A percentile compares a stretch with the other conserved stretches of the same genome.
These are phyloP conservation scores for Sphaerophoria rueppellii DNA, from an alignment of 2,888 invertebrate genomes.

Conservation along the genomic window DNA sequence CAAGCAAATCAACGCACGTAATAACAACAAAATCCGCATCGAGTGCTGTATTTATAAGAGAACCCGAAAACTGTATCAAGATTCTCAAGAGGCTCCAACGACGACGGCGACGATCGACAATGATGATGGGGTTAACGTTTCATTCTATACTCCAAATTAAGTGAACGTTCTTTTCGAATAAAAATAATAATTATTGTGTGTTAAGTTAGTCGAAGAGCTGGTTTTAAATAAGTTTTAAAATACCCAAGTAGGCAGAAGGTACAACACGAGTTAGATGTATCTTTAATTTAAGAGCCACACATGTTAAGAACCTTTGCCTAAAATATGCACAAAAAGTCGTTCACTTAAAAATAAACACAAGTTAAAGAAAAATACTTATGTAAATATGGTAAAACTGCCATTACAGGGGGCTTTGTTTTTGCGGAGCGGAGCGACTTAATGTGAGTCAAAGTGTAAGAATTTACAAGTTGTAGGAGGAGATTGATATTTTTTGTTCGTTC, in stretches of 20 bases:
- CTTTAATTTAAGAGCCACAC: background rate
- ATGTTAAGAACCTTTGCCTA: slow-evolving; percentile 19
- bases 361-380: background rate
- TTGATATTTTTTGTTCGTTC: background rate
- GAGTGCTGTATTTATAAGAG: slow-evolving; percentile 71
- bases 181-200: background rate
- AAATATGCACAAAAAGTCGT: slow-evolving; percentile 20
- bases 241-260: slow-evolving; percentile 17
- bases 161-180: slow-evolving; percentile 47
- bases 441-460: slow-evolving; percentile 22
- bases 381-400: background rate
- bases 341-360: slow-evolving; percentile 7
- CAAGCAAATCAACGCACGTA: slow-evolving; percentile 60
- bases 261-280: background rate
- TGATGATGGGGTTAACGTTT: slow-evolving; percentile 16
- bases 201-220: slow-evolving; percentile 11
- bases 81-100: slow-evolving; percentile 1
- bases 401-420: background rate
- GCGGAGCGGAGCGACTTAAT: background rate
- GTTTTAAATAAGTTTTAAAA: slow-evolving; percentile 1
- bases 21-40: slow-evolving; percentile 67
- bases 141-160: slow-evolving; percentile 38
- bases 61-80: slow-evolving; percentile 62
- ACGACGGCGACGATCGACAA: slow-evolving; percentile 8
- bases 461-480: slow-evolving; percentile 26